Conservation (phyloP, 1,140 invertebrate species). For the Trialeurodes vaporariorum region DNA sequence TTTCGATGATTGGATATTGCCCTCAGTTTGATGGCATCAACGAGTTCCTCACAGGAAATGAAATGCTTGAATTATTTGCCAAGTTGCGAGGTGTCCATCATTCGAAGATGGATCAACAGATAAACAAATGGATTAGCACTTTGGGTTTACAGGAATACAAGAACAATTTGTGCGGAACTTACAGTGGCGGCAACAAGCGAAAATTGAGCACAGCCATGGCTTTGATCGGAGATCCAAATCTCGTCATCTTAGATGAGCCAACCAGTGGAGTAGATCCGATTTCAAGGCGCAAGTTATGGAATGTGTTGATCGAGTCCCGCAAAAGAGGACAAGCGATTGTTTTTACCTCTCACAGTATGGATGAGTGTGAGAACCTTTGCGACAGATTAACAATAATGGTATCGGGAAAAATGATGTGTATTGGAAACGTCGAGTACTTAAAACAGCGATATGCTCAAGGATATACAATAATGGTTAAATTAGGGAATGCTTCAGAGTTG, state of each 20-base stretch:
- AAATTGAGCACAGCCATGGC: conserved; percentile 90
- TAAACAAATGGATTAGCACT: conserved; percentile 40
- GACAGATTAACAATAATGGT: conserved; percentile 46
- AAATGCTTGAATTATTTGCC: conserved; percentile 63
- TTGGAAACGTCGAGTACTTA: conserved; percentile 55
- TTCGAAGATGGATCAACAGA: conserved; percentile 38
- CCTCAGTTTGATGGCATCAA: conserved; percentile 76
- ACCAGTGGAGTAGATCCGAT: conserved; percentile 69
- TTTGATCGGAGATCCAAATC: conserved; percentile 75
- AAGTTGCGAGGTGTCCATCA: conserved; percentile 55
- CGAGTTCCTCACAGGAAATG: conserved; percentile 62
- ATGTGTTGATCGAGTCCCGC: conserved; percentile 49
- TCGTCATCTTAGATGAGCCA: conserved; percentile 80
- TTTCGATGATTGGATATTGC: conserved; percentile 58
- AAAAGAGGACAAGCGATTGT: conserved; percentile 27
- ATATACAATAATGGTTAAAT: conserved; percentile 51
- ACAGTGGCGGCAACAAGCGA: conserved; percentile 86
- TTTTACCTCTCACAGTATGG: conserved; percentile 44
- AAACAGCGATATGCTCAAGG: conserved; percentile 65
- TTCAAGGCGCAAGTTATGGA: conserved; percentile 61
- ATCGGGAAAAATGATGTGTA: conserved; percentile 47
- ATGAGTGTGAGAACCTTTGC: conserved; percentile 57
- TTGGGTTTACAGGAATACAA: conserved; percentile 37
- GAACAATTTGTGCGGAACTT: conserved; percentile 19
- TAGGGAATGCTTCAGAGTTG: conserved; percentile 7